phyloP scores from a whole-genome alignment of 1,140 invertebrate genomes.

The Lanistes nyassanus region DNA sequence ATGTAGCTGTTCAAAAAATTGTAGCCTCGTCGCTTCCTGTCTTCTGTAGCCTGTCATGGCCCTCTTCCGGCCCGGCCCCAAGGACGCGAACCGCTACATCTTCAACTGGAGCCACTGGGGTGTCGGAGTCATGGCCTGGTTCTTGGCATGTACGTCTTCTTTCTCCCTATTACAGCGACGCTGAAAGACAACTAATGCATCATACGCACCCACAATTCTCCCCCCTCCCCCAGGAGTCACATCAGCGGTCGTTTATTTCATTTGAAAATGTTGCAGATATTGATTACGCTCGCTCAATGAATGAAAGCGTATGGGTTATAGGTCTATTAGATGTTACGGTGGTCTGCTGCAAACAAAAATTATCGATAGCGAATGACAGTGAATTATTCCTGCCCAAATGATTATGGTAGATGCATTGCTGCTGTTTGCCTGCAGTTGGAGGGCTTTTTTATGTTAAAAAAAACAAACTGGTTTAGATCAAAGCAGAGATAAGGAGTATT shows the following conservation, averaged over 20 bases:
- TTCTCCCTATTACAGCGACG: not conserved
- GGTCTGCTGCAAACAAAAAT: too few species aligned
- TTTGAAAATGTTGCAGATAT: not conserved
- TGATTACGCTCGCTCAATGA: not conserved
- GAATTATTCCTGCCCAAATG: too few species aligned
- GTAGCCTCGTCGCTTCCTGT: not conserved
- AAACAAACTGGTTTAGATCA: too few species aligned
- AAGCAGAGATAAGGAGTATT: too few species aligned
- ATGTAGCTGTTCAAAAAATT: too few species aligned
- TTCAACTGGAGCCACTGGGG: constrained; percentile 97
- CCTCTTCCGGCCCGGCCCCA: constrained; percentile 85
- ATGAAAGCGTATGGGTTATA: constrained; percentile 2
- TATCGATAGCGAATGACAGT: too few species aligned
- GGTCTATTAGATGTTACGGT: too few species aligned
- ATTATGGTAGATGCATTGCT: too few species aligned
- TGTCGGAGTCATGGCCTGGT: constrained; percentile 87
- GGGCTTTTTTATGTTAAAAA: too few species aligned
- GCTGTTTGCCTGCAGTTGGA: too few species aligned
- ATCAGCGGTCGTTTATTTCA: not conserved
- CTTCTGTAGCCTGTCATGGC: constrained; percentile 86
- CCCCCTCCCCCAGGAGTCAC: not conserved
- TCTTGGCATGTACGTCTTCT: constrained; percentile 78
- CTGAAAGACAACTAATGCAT: not conserved
- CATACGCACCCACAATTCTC: not conserved
- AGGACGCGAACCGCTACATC: constrained; percentile 79